These are phyloP conservation scores for Periophthalmodon schlosseri DNA, from an alignment of 2,113 vertebrate genomes.

Conservation along the genomic window DNA sequence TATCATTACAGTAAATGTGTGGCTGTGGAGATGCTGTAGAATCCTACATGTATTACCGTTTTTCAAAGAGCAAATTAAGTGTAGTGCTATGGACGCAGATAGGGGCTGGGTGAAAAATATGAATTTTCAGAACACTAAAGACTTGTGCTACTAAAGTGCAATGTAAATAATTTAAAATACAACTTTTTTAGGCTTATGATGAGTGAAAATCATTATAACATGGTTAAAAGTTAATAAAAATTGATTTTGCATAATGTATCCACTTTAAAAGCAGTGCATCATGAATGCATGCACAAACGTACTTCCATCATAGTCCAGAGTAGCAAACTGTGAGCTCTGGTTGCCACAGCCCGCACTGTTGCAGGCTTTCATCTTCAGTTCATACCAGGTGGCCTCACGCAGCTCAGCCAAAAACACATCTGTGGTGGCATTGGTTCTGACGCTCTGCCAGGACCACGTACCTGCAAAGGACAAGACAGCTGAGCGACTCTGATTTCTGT, in stretches of 20 bases:
- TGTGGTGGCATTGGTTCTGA: constrained; percentile 87
- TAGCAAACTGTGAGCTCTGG: constrained; percentile 93
- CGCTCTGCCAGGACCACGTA: constrained; percentile 92
- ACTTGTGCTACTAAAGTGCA: too few relatives aligned
- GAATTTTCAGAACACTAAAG: neutral
- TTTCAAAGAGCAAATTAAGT: neutral
- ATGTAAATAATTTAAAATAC: too few relatives aligned
- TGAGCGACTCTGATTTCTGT: neutral
- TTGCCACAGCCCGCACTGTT: constrained; percentile 98
- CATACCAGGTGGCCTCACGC: constrained; percentile 97
- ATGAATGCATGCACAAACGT: constrained; percentile 66
- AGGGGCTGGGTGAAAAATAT: neutral
- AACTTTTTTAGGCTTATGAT: neutral
- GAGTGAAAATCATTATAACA: too few relatives aligned
- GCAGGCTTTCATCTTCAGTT: constrained; percentile 96
- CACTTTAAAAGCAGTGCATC: neutral
- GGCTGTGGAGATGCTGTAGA: neutral
- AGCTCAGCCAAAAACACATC: constrained; percentile 94
- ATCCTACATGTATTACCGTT: neutral
- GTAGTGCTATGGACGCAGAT: neutral
- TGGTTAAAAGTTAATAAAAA: too few relatives aligned
- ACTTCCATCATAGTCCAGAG: constrained; percentile 97
- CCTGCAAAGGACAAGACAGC: constrained; percentile 46
- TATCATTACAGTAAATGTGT: too few relatives aligned
- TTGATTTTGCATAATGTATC: neutral